Conservation (phyloP, 2,113 vertebrate genomes). For the Ariopsis seemanni region DNA sequence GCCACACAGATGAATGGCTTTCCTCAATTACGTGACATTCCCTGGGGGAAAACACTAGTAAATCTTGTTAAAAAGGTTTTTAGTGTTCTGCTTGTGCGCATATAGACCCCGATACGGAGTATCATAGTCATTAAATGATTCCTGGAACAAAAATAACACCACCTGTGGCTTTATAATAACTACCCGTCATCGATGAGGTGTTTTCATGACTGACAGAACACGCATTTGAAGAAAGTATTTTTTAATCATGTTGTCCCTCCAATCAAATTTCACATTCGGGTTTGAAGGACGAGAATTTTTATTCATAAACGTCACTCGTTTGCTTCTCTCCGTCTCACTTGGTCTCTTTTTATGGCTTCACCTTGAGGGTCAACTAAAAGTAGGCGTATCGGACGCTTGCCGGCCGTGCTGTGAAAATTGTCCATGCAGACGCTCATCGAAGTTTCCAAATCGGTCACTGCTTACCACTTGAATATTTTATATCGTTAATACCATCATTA, state of each 20-base stretch:
- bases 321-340: not conserved
- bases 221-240: not conserved
- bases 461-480: too few species aligned
- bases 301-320: not conserved
- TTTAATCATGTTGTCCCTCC: not conserved
- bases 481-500: too few species aligned
- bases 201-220: not conserved
- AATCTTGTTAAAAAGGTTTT: constrained; percentile 38
- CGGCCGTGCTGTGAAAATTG: too few species aligned
- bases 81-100: constrained; percentile 16
- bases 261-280: not conserved
- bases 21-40: constrained; percentile 50
- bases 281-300: not conserved
- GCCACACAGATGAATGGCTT: constrained; percentile 43
- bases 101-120: not conserved
- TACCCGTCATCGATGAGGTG: not conserved
- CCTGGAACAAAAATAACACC: not conserved
- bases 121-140: constrained; percentile 9
- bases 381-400: too few species aligned
- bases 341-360: not conserved
- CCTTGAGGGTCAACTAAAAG: not conserved
- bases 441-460: too few species aligned
- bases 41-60: constrained; percentile 31
- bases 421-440: too few species aligned
- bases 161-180: not conserved